Percentiles rank a stretch among this genome's conserved stretches.
These are phyloP conservation scores for Trinorchestia longiramus DNA, from an alignment of 1,140 invertebrate genomes.

Conservation along the genomic window DNA sequence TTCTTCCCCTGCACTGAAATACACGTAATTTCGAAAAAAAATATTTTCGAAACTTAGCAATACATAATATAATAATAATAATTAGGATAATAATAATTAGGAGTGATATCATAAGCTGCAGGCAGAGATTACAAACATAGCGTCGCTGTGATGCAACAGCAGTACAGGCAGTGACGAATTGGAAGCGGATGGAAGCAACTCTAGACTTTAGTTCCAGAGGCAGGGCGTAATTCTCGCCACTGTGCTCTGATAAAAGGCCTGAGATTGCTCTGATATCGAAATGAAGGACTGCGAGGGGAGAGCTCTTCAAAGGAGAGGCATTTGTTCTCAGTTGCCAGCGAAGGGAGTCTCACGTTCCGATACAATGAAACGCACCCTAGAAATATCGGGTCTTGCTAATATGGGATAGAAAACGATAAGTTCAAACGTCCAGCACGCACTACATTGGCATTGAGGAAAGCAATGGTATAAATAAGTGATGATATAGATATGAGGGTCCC, in stretches of 20 bases:
- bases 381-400: slow-evolving; percentile 31
- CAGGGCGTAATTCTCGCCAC: slow-evolving; percentile 45
- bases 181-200: slow-evolving; percentile 34
- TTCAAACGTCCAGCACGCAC: neutral
- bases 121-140: neutral
- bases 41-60: too few relatives aligned
- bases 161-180: slow-evolving; percentile 40
- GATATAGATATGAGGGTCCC: neutral
- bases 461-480: neutral
- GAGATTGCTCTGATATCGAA: slow-evolving; percentile 54
- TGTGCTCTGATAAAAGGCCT: slow-evolving; percentile 47
- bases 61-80: too few relatives aligned
- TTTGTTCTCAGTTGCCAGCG: slow-evolving; percentile 28
- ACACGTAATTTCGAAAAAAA: too few relatives aligned
- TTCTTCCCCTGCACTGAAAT: neutral
- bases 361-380: slow-evolving; percentile 22
- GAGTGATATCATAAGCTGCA: neutral
- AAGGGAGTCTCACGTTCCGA: slow-evolving; percentile 27
- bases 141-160: neutral
- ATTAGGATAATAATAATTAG: too few relatives aligned
- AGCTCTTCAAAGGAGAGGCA: slow-evolving; percentile 52
- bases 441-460: neutral
- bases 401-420: slow-evolving; percentile 19
- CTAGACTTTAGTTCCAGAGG: slow-evolving; percentile 33
- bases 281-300: slow-evolving; percentile 52